phyloP scores from a whole-genome alignment of 2,797 vertebrate species.

The Rallus crepitans region DNA sequence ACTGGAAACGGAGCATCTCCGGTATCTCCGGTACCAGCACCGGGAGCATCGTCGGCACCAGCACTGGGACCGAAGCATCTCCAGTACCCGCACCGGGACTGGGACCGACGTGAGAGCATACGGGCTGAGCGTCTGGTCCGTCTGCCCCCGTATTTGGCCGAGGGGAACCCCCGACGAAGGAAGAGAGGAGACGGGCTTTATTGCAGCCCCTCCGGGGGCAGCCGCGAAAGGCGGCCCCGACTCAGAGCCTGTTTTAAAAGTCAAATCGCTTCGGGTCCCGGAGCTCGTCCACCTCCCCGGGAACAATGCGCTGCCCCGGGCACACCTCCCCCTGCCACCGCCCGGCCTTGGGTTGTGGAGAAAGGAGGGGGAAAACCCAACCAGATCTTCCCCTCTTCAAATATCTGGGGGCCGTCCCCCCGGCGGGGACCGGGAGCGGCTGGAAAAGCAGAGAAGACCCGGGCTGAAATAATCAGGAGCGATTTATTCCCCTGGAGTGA shows the following conservation, averaged over 20 bases:
- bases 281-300: neutral
- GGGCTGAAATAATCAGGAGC: slow-evolving; percentile 79
- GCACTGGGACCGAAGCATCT: neutral
- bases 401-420: slow-evolving; percentile 42
- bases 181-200: neutral
- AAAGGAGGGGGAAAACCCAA: neutral
- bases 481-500: slow-evolving; percentile 84
- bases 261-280: neutral
- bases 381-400: neutral
- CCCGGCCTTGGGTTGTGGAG: neutral
- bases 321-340: slow-evolving; percentile 2
- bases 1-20: neutral
- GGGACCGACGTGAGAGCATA: neutral
- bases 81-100: no score
- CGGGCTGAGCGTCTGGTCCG: neutral
- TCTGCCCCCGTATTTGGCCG: neutral
- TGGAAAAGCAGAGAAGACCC: slow-evolving; percentile 79
- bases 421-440: slow-evolving; percentile 58
- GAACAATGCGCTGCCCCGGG: slow-evolving; percentile 30
- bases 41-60: neutral
- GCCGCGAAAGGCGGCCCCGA: neutral
- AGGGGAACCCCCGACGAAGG: neutral
- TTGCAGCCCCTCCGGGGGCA: neutral
- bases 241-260: slow-evolving; percentile 51
- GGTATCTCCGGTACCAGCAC: neutral